A percentile compares a stretch with the other conserved stretches of the same genome.
Conservation (phyloP, 2,888 invertebrate species). For the Ochropacha duplaris region DNA sequence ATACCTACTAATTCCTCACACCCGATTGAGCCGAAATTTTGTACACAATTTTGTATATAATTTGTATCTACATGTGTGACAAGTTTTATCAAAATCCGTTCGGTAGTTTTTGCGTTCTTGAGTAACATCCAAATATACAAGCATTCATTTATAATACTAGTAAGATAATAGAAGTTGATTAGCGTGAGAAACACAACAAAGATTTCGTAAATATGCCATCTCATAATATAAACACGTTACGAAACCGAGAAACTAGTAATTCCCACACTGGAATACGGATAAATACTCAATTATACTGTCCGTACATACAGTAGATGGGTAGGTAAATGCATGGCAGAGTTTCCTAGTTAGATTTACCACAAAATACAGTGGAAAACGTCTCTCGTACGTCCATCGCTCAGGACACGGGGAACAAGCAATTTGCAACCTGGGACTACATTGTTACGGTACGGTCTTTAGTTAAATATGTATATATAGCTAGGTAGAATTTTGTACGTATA, state of each 20-base stretch:
- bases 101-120: too few relatives aligned
- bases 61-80: too few relatives aligned
- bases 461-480: not conserved
- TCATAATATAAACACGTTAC: not conserved
- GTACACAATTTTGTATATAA: too few relatives aligned
- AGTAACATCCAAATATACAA: too few relatives aligned
- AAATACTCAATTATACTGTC: not conserved
- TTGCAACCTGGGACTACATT: conserved; percentile 10
- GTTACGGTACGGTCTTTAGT: not conserved
- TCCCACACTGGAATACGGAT: not conserved
- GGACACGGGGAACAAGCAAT: conserved; percentile 7
- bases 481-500: not conserved
- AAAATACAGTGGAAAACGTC: not conserved
- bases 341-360: not conserved
- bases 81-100: too few relatives aligned
- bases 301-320: not conserved
- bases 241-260: not conserved
- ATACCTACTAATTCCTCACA: too few relatives aligned
- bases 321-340: not conserved
- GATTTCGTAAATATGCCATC: not conserved
- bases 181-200: too few relatives aligned
- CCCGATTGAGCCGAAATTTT: too few relatives aligned
- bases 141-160: too few relatives aligned
- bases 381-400: not conserved
- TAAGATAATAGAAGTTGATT: too few relatives aligned